Percentiles rank a stretch among this genome's conserved stretches.
Conservation (phyloP, 2,113 vertebrate genomes). For the Triplophysa siluroides region DNA sequence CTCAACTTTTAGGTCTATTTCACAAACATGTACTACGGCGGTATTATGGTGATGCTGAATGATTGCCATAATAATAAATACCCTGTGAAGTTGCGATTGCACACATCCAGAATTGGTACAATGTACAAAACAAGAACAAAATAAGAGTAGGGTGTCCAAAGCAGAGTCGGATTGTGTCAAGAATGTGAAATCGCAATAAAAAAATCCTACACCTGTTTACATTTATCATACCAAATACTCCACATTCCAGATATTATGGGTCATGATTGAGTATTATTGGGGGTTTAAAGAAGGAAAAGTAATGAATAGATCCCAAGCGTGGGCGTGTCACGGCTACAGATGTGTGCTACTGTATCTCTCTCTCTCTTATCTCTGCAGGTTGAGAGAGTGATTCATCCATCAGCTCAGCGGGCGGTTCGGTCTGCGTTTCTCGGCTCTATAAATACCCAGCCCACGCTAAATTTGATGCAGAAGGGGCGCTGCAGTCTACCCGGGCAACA, state of each 20-base stretch:
- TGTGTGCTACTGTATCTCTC: slow-evolving; percentile 34
- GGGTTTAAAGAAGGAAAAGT: slow-evolving; percentile 1
- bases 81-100: too few relatives aligned
- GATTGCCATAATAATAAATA: too few relatives aligned
- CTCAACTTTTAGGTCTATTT: too few relatives aligned
- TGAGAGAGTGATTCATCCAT: slow-evolving; percentile 56
- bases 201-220: slow-evolving; percentile 5
- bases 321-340: slow-evolving; percentile 34
- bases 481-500: slow-evolving; percentile 31
- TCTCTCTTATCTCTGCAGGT: slow-evolving; percentile 52
- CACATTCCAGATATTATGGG: slow-evolving; percentile 17
- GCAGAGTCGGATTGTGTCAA: too few relatives aligned
- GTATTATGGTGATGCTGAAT: not conserved
- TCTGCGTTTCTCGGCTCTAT: slow-evolving; percentile 51
- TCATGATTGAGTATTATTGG: not conserved
- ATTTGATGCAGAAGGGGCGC: slow-evolving; percentile 53
- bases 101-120: too few relatives aligned
- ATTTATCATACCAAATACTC: not conserved
- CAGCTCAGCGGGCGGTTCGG: slow-evolving; percentile 33
- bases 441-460: slow-evolving; percentile 53
- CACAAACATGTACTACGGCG: not conserved
- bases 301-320: slow-evolving; percentile 39
- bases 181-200: not conserved
- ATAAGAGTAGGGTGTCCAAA: too few relatives aligned
- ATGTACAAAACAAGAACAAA: too few relatives aligned